A percentile compares a stretch with the other conserved stretches of the same genome.
Evolutionary conservation across 2,888 invertebrate genomes (phyloP).

Genomic region (Hirtodrosophila histrioides): DNA sequence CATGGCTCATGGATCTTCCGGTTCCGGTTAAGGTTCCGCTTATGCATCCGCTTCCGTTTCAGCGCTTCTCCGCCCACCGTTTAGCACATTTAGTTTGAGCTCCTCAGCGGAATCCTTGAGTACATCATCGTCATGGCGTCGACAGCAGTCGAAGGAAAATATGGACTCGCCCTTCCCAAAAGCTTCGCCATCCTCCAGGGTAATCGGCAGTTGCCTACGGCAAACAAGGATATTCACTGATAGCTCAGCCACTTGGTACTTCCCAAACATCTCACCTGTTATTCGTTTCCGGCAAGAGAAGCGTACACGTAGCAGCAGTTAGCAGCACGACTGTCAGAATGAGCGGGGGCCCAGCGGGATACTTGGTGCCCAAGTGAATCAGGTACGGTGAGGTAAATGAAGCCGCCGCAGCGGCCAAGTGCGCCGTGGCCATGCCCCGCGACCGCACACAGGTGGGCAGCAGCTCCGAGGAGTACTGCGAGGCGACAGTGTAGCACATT

Average conservation of each 20-base stretch:
- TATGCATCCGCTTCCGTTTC: slow-evolving; percentile 15
- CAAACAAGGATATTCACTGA: neutral
- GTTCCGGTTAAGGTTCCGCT: slow-evolving; percentile 6
- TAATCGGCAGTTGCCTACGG: slow-evolving; percentile 85
- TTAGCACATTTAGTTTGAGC: slow-evolving; percentile 44
- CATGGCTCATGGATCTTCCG: slow-evolving; percentile 2
- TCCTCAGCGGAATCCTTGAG: slow-evolving; percentile 51
- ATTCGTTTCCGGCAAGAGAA: slow-evolving; percentile 87
- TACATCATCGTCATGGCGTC: slow-evolving; percentile 45
- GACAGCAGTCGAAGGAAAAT: slow-evolving; percentile 84
- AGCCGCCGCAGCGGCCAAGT: slow-evolving; percentile 86
- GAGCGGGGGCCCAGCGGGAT: slow-evolving; percentile 83
- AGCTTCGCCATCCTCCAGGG: slow-evolving; percentile 86
- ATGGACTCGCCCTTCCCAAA: slow-evolving; percentile 86
- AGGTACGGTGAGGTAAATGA: slow-evolving; percentile 85
- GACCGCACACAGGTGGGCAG: slow-evolving; percentile 87
- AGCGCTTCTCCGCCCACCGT: slow-evolving; percentile 26
- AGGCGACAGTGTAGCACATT: slow-evolving; percentile 87
- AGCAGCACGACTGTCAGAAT: slow-evolving; percentile 85
- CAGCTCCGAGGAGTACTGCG: slow-evolving; percentile 87
- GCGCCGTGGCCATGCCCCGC: slow-evolving; percentile 86
- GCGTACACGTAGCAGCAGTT: slow-evolving; percentile 85
- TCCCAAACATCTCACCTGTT: slow-evolving; percentile 67
- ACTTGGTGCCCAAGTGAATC: slow-evolving; percentile 61
- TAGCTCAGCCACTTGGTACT: neutral